Evolutionary conservation across 2,113 vertebrate genomes (phyloP).

Genomic region (Phrynosoma platyrhinos): DNA sequence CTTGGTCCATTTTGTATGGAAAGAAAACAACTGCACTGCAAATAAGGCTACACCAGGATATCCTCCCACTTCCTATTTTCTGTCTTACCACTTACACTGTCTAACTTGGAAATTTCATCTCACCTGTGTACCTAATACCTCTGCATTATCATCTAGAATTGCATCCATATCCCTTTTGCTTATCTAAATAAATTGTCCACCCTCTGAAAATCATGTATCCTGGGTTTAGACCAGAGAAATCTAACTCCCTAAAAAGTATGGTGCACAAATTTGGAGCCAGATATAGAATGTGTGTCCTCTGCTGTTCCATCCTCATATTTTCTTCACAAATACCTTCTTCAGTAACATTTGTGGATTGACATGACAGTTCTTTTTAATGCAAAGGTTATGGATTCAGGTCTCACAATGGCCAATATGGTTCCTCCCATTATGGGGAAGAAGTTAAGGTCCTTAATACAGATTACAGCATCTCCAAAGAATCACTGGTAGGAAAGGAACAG

Average conservation of each 20-base stretch:
- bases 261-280: neutral
- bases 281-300: neutral
- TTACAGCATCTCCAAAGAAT: neutral
- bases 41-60: neutral
- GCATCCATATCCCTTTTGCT: neutral
- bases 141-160: neutral
- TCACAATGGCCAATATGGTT: neutral
- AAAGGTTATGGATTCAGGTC: neutral
- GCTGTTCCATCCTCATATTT: neutral
- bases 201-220: neutral
- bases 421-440: neutral
- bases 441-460: neutral
- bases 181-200: neutral
- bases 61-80: neutral
- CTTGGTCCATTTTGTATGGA: neutral
- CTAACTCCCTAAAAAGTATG: neutral
- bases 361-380: neutral
- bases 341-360: neutral
- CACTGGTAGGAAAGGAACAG: neutral
- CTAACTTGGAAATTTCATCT: neutral
- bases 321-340: neutral
- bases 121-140: neutral
- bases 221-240: neutral
- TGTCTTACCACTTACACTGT: neutral
- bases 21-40: neutral